Conservation (phyloP, 2,797 vertebrate species). For the Danio jaintianensis region DNA sequence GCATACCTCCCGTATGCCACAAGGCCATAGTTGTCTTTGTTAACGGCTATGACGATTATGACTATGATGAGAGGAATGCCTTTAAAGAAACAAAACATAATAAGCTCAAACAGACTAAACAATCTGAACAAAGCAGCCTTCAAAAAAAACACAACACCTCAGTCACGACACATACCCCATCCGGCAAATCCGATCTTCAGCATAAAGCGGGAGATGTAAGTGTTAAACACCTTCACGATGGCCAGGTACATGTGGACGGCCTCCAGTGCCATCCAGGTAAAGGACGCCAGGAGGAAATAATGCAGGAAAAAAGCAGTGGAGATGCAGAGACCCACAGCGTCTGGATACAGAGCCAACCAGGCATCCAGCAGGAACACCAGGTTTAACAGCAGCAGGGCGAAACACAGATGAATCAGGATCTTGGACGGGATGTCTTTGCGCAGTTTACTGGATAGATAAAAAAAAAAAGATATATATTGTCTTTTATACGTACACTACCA, state of each 20-base stretch:
- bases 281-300: constrained; percentile 93
- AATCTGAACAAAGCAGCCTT: background rate
- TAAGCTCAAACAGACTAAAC: background rate
- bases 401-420: constrained; percentile 95
- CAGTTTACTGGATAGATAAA: constrained; percentile 82
- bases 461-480: background rate
- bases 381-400: constrained; percentile 90
- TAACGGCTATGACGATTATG: constrained; percentile 83
- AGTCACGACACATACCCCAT: constrained; percentile 80
- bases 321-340: constrained; percentile 84
- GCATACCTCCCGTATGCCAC: constrained; percentile 82
- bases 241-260: constrained; percentile 97
- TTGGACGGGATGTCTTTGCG: constrained; percentile 94
- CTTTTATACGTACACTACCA: background rate
- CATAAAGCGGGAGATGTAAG: constrained; percentile 88
- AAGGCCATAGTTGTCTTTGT: constrained; percentile 86
- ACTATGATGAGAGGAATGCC: constrained; percentile 85
- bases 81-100: constrained; percentile 53
- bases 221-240: constrained; percentile 96
- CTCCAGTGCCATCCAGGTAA: constrained; percentile 99
- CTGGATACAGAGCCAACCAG: constrained; percentile 87
- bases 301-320: constrained; percentile 95
- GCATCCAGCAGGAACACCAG: constrained; percentile 91
- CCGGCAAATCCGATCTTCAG: constrained; percentile 91
- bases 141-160: background rate